phyloP scores from a whole-genome alignment of 92 coral and sea anemone genomes.

The Zoanthus solanderi region DNA sequence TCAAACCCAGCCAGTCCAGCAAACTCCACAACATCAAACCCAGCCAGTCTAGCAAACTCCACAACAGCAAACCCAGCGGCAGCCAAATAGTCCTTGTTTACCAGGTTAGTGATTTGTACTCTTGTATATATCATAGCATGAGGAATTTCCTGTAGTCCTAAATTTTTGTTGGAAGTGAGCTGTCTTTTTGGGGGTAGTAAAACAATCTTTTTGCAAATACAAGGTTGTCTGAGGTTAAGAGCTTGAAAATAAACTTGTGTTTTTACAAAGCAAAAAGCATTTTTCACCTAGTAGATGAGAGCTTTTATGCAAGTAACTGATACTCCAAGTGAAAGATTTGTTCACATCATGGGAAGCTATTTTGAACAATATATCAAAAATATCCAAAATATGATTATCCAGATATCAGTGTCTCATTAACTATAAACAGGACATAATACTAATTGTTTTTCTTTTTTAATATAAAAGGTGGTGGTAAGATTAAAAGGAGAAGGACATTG shows the following conservation, averaged over 20 bases:
- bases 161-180: not conserved
- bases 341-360: constrained; percentile 8
- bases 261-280: constrained; percentile 12
- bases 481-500: constrained; percentile 41
- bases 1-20: too few species aligned
- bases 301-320: constrained; percentile 9
- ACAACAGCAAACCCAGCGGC: too few species aligned
- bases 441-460: not conserved
- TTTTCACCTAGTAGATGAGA: constrained; percentile 10
- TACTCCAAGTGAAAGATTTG: not conserved
- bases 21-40: too few species aligned
- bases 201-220: constrained; percentile 2
- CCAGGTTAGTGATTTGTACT: constrained; percentile 7
- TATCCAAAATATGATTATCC: constrained; percentile 1
- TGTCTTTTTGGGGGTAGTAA: not conserved
- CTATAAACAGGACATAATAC: not conserved
- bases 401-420: not conserved
- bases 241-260: constrained; percentile 6
- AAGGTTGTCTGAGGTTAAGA: not conserved
- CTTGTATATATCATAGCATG: not conserved
- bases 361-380: constrained; percentile 3
- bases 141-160: not conserved
- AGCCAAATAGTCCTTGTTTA: constrained; percentile 6
- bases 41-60: too few species aligned
- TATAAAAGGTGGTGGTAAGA: not conserved